Evolutionary conservation across 2,113 vertebrate genomes (phyloP), one percentile per base, ranked within the genome.

Genomic region (Callipepla californica): DNA sequence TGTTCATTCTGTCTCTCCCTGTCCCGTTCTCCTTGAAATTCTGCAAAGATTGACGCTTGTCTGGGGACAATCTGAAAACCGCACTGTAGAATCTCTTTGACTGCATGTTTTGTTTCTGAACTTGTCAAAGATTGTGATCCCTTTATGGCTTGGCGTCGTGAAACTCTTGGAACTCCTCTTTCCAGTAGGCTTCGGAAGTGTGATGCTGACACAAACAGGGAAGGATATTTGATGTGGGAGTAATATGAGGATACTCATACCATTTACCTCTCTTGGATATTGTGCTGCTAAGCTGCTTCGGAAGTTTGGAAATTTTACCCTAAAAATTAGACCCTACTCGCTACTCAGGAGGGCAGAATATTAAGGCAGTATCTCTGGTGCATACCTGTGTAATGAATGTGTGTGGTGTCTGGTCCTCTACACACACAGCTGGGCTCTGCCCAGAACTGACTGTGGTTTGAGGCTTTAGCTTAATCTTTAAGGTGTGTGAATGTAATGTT

Each of bases 81-180:
- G 45, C 0, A 0, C 68, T 0, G 1, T 32, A 78, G 82, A 87
- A 76, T 36, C 80, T 93, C 53, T 87, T 93, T 5, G 23, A 75
- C 76, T 90, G 83, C 69, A 90, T 69, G 50, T 94, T 95, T 96
- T 90, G 86, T 96, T 96, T 96, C 85, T 93, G 93, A 93, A 92
- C 80, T 65, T 94, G 90, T 92, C 87, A 90, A 90, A 95, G 85
- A 91, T 48, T 83, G 80, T 72, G 79, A 88, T 93, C 82, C 85
- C 89, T 94, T 95, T 53, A 84, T 76, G 83, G 57, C 76, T 90
- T 23, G 30, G 91, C 48, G 61, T 66, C 80, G 57, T 51, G 89
- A 90, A 63, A 53, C 0, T 0, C 77, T 75, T 48, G 48, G 73
- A 85, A 86, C 51, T 67, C 40, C 69, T 85, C 48, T 40, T 85